Evolutionary conservation across 2,888 invertebrate species (phyloP), one percentile per base, ranked within the genome.

Genomic region (Amorpha juglandis): DNA sequence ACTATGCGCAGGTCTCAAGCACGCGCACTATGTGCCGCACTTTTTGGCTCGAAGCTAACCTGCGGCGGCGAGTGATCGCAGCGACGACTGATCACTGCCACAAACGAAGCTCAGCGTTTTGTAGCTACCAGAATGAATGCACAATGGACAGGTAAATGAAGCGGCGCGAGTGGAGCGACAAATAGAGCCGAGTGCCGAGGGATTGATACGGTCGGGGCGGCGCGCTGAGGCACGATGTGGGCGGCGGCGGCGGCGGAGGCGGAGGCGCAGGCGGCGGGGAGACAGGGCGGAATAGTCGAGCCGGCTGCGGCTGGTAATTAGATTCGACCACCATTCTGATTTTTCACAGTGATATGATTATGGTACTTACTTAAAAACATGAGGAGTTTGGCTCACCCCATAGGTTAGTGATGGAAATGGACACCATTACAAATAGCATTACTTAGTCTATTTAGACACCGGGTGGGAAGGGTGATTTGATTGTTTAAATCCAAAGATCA

Each of bases 1-100:
- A 58, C 58, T 58, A 78, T 71, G 82, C 80, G 84, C 80, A 81
- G 78, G 80, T 77, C 77, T 73, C 70, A 71, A 71, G 70, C n/a
- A n/a, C n/a, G n/a, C n/a, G n/a, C 77, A 70, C 73, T 74, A 77
- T 73, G 75, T 79, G 78, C 72, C 78, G 75, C 75, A 82, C 78
- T 85, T 87, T 86, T 87, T 86, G 79, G 78, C 70, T 64, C 19
- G 8, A 42, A 58, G 6, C 38, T 38, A 58, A 11, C 19, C 6
- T 6, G 19, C 19, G 19, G 19, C 19, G 16, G 48, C 48, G 19
- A 50, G 9, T 19, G 50, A 50, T 9, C 50, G n/a, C 50, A 19
- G 19, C 9, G 1, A 3, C 50, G 19, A 50, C 16, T 19, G 50
- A 50, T 9, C 50, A 9, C 50, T 9, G 19, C 9, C 9, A 3